These are phyloP conservation scores for Anser cygnoides DNA, from an alignment of 2,113 vertebrate genomes.

Conservation along the genomic window DNA sequence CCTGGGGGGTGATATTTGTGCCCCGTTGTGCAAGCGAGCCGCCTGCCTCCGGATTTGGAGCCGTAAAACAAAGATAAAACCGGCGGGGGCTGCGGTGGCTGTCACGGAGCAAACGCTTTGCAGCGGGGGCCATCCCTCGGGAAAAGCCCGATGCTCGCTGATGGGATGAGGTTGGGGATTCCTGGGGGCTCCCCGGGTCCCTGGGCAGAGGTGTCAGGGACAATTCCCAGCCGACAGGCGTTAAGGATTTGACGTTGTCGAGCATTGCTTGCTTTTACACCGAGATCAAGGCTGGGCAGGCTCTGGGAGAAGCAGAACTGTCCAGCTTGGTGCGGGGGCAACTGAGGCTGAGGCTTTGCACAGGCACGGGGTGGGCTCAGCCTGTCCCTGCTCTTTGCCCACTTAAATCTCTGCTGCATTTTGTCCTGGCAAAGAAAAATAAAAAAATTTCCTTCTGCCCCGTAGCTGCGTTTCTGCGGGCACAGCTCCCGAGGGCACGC, in stretches of 20 bases:
- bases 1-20: background rate
- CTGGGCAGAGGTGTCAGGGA: background rate
- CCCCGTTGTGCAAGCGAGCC: background rate
- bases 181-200: background rate
- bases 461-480: fast-evolving
- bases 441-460: background rate
- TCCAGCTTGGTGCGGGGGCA: fast-evolving
- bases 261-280: background rate
- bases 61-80: fast-evolving
- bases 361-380: background rate
- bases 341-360: background rate
- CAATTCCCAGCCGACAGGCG: background rate
- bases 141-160: background rate
- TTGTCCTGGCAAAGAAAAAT: background rate
- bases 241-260: background rate
- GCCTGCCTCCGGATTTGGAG: background rate
- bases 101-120: fast-evolving
- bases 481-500: fast-evolving
- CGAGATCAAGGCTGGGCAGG: background rate
- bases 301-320: background rate
- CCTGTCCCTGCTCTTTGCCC: background rate
- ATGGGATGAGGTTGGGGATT: background rate
- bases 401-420: background rate
- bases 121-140: background rate
- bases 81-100: background rate